Percentiles rank a stretch among this genome's conserved stretches.
These are phyloP conservation scores for Siniperca chuatsi DNA, from an alignment of 2,113 vertebrate species.

Conservation along the genomic window DNA sequence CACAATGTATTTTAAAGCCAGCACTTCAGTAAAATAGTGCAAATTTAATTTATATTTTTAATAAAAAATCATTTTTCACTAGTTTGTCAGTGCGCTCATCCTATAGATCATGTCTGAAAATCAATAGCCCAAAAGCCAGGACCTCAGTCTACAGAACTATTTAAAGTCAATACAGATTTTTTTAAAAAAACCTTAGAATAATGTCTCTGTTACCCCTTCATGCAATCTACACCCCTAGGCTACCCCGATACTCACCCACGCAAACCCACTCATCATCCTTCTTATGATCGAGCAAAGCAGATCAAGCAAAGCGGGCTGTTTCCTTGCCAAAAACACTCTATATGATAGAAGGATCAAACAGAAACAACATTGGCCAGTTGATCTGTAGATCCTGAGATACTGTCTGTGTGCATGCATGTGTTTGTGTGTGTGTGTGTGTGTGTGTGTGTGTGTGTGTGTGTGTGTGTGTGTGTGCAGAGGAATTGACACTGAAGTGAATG, in stretches of 20 bases:
- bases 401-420: background rate
- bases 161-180: background rate
- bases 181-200: conserved; percentile 3
- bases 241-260: background rate
- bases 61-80: background rate
- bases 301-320: conserved; percentile 12
- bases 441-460: background rate
- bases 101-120: background rate
- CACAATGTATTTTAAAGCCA: background rate
- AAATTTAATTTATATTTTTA: background rate
- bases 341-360: conserved; percentile 26
- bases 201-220: conserved; percentile 16
- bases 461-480: background rate
- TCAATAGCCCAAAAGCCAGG: background rate
- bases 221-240: conserved; percentile 8
- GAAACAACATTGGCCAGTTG: conserved; percentile 13
- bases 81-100: background rate
- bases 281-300: conserved; percentile 15
- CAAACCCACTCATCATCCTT: conserved; percentile 12
- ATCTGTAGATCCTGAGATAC: conserved; percentile 31
- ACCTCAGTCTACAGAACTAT: background rate
- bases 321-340: background rate
- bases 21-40: background rate
- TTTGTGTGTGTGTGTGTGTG: conserved; percentile 9
- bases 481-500: conserved; percentile 36